Base-by-base conservation (phyloP, 2,888 invertebrate genomes). In the Aleiodes testaceus region DNA sequence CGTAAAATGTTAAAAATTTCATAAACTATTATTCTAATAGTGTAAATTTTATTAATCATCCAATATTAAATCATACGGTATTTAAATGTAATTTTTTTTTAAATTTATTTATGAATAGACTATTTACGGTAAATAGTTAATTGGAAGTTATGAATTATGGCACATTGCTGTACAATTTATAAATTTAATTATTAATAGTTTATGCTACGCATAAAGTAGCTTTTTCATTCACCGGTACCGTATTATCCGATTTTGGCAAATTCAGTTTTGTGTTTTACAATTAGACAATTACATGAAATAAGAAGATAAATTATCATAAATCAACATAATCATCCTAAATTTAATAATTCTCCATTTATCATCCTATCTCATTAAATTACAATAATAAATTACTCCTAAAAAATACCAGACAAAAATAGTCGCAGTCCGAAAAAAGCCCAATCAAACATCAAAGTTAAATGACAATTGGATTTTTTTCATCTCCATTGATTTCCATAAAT, bases 121-220 rank as follows among this genome's bases (percentile, higher is more conserved):
- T 36, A 16, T 14, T 36, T 16, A 42, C 9, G 16, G 18, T 30
- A 18, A 42, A 59, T 59, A 36, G 53, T 16, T 7, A 18, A 42
- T 42, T 59, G 59, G 59, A 59, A 59, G 59, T 42, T 59, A 55
- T 61, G 7, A 49, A 18, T 78, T 78, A 78, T 78, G 78, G 78
- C 78, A 78, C 78, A 70, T 74, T 72, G 47, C 76, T 77, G 76
- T 77, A 76, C 78, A 77, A 44, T 73, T 59, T 36, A 18, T 59
- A 36, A 14, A 49, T 18, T 49, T 49, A 49, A 69, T 64, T 64
- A 3, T 47, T 47, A 22, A 52, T 44, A 64, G 22, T 65, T 44
- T 64, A 64, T 50, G 30, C 50, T 52, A 63, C 63, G 11, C 30
- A 30, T 59, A 22, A 42, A 63, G 50, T 69, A 63, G 55, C 63